Evolutionary conservation across 2,888 invertebrate species (phyloP), one percentile per base, ranked within the genome.

Genomic region (Melikaiella ostensackeni): DNA sequence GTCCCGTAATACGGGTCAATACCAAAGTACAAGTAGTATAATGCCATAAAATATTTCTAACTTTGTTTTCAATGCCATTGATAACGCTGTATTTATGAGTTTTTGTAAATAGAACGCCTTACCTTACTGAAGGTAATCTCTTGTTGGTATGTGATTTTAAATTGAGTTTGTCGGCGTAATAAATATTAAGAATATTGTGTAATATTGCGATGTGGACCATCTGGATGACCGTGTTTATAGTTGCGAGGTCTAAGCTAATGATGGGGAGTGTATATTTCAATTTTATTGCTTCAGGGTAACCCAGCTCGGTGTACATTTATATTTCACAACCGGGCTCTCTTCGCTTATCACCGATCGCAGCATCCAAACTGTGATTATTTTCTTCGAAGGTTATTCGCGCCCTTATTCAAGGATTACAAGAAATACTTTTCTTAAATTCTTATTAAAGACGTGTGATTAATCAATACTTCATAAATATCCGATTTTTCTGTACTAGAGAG

Each of bases 1-100:
- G 82, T 78, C 77, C 75, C 70, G 78, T 76, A 81, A 80, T 74
- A 80, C 70, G 75, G 83, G 83, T 83, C 84, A 79, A 83, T 83
- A 84, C 82, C 84, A 85, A 85, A 85, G 85, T 85, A 85, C 85
- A 85, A 85, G 83, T 84, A 85, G 84, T 82, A 62, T 84, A 83
- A 84, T 84, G 82, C 83, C 84, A 83, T 80, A 85, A 82, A 80
- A 82, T 84, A 84, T 80, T 80, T 80, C 80, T 81, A 80, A 80
- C 75, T 82, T 83, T 83, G 81, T 81, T 80, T 79, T 80, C 80
- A 80, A 83, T 80, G 81, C 79, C 80, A 82, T 80, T 77, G 83
- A 83, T 83, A 82, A 84, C 82, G 82, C 77, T 80, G 81, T 85
- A 85, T 83, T 85, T 84, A 82, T 82, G 76, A 74, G 81, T 79